Evolutionary conservation across 2,113 vertebrate species (phyloP).

Genomic region (Mixornis gularis): DNA sequence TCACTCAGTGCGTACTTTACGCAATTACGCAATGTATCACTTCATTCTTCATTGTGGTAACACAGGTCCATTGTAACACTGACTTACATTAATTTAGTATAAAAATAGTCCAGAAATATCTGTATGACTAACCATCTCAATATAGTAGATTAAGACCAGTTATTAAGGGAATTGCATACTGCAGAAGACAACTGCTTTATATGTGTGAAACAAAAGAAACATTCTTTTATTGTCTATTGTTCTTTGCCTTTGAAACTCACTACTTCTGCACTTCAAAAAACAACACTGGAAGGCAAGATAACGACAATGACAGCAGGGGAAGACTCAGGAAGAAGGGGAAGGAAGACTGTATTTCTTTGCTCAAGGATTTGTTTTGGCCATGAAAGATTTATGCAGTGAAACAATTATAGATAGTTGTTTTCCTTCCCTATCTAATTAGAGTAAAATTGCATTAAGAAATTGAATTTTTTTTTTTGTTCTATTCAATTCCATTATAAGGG

Average conservation of each 20-base stretch:
- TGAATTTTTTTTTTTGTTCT: not conserved
- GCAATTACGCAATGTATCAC: not conserved
- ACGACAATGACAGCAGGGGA: not conserved
- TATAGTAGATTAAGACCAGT: not conserved
- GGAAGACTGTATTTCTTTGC: not conserved
- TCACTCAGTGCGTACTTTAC: not conserved
- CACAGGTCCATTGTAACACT: not conserved
- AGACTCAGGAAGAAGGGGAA: not conserved
- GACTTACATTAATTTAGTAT: not conserved
- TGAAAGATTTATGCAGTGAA: constrained; percentile 25
- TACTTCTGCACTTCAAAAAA: not conserved
- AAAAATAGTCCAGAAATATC: not conserved
- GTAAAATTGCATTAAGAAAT: constrained; percentile 23
- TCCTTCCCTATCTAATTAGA: not conserved
- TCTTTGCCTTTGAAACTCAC: not conserved
- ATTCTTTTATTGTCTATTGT: not conserved
- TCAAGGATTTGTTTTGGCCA: not conserved
- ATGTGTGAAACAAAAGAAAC: not conserved
- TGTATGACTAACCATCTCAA: not conserved
- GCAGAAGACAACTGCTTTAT: not conserved
- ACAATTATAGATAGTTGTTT: not conserved
- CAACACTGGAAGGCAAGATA: not conserved
- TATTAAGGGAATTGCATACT: not conserved
- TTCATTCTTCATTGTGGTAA: not conserved
- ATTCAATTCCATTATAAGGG: not conserved